Evolutionary conservation across 1,140 invertebrate genomes (phyloP).

Genomic region (Coboldia fuscipes): DNA sequence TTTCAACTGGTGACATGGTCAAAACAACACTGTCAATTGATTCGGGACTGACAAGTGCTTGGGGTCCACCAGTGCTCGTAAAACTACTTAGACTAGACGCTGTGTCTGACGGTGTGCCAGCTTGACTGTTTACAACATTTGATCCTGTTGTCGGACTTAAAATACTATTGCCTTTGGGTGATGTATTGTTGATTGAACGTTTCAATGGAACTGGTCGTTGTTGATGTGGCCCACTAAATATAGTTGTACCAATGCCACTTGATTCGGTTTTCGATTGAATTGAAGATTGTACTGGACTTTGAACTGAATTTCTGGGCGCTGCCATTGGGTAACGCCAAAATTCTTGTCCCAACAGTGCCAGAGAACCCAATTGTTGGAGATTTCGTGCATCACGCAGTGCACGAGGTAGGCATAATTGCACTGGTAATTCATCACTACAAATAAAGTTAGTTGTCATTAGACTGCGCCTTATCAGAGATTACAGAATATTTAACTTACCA

Average conservation of each 20-base stretch:
- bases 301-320: slow-evolving; percentile 39
- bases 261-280: slow-evolving; percentile 11
- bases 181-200: slow-evolving; percentile 4
- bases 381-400: slow-evolving; percentile 67
- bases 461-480: background rate
- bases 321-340: slow-evolving; percentile 78
- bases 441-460: background rate
- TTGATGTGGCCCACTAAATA: slow-evolving; percentile 12
- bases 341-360: slow-evolving; percentile 80
- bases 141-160: slow-evolving; percentile 12
- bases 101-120: slow-evolving; percentile 33
- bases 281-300: slow-evolving; percentile 14
- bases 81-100: slow-evolving; percentile 38
- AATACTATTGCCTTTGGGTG: slow-evolving; percentile 7
- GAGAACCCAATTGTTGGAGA: slow-evolving; percentile 68
- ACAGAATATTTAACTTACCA: slow-evolving; percentile 35
- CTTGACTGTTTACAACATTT: slow-evolving; percentile 18
- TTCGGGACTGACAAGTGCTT: slow-evolving; percentile 28
- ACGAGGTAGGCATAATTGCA: slow-evolving; percentile 66
- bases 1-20: slow-evolving; percentile 44
- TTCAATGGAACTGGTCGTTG: too few relatives aligned
- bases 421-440: slow-evolving; percentile 75
- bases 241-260: slow-evolving; percentile 17
- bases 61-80: slow-evolving; percentile 26
- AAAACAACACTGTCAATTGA: slow-evolving; percentile 42